Base-by-base conservation (phyloP, 2,888 invertebrate genomes). In the Megaustenia siamemsis region DNA sequence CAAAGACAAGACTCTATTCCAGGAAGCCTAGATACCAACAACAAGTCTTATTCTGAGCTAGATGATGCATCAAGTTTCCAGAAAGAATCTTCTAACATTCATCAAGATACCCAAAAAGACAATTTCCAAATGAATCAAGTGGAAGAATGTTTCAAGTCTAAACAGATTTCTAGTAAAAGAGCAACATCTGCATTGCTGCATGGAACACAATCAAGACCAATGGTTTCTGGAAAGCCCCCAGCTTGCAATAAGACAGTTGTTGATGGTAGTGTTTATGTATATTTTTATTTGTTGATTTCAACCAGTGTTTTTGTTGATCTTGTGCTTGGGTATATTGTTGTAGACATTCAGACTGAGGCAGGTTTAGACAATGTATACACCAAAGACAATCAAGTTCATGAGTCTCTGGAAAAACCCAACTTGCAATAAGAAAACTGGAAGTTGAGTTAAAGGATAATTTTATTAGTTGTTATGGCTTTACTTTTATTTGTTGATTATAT, bases 191-290 rank as follows among this genome's bases (percentile, higher is more conserved):
- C 12, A 2, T 28, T n/a, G 32, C 24, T 0, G 21, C 60, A 79
- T n/a, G 49, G 2, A 12, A 69, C 71, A 60, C 28, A 38, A 24
- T 38, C 77, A n/a, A 28, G 28, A 21, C 28, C n/a, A 15, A 53
- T 24, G 45, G 38, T 75, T 1, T 53, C 53, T 53, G 73, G 73
- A 8, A 79, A 73, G 43, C 84, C 84, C 4, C 79, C 84, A 35
- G 18, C 45, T 35, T 38, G n/a, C 40, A 60, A 15, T 24, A 69
- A 73, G 49, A 24, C 24, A 28, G 38, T 18, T 32, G 82, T 66
- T 43, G 45, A 73, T 63, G 76, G 82, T 82, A 32, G 43, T n/a
- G 60, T 40, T 60, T 24, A 1, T 1, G 40, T 76, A 49, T 10
- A 12, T 53, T 28, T 53, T 53, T 73, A 6, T 32, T 45, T 45